phyloP scores from a whole-genome alignment of 2,113 vertebrate species.

The Cairina moschata region DNA sequence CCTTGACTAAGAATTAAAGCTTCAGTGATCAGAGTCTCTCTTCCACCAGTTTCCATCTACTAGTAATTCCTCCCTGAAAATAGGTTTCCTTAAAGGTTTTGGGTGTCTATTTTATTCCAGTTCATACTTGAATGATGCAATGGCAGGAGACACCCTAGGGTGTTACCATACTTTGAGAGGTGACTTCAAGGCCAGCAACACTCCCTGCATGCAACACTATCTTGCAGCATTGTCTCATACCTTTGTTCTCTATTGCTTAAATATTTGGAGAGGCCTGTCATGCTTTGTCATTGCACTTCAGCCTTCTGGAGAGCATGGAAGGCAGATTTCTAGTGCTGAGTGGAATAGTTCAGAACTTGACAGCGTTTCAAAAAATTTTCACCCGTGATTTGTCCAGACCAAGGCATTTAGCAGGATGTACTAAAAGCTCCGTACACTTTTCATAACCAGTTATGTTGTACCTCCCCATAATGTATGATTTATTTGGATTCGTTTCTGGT shows the following conservation, averaged over 20 bases:
- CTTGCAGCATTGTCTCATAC: conserved; percentile 42
- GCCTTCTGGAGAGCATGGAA: background rate
- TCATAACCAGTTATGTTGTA: background rate
- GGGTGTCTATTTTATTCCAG: background rate
- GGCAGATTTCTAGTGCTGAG: background rate
- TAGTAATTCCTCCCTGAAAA: conserved; percentile 13
- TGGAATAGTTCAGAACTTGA: background rate
- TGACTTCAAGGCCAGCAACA: conserved; percentile 62
- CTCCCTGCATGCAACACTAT: conserved; percentile 37
- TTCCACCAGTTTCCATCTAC: background rate
- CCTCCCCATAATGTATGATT: background rate
- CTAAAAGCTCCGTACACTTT: background rate
- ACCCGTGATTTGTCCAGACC: background rate
- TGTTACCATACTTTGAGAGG: conserved; percentile 52
- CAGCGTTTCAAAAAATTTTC: background rate
- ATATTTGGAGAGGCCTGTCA: conserved; percentile 35
- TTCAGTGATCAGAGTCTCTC: background rate
- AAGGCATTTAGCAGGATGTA: background rate
- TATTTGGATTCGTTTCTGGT: background rate
- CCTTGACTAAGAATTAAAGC: background rate
- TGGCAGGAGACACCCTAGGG: conserved; percentile 57
- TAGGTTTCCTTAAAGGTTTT: conserved; percentile 4
- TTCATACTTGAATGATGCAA: conserved; percentile 41
- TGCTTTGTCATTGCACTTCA: conserved; percentile 16
- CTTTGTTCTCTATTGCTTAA: conserved; percentile 54